phyloP scores from a whole-genome alignment of 2,888 invertebrate genomes.

The Cepaea hortensis region DNA sequence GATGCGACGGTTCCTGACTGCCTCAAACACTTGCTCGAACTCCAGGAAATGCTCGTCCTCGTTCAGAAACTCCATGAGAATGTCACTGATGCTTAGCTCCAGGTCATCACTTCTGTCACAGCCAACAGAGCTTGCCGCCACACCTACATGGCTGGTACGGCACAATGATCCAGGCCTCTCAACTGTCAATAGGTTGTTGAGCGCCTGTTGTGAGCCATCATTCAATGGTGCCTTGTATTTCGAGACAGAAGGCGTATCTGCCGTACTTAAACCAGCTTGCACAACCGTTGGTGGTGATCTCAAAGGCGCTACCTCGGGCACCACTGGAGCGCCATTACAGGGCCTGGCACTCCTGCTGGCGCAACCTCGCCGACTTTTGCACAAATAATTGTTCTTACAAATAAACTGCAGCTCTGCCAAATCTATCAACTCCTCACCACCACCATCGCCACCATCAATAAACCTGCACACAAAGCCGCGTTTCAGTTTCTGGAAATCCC shows the following conservation, averaged over 20 bases:
- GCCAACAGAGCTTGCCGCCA: background rate
- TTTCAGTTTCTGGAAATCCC: constrained; percentile 57
- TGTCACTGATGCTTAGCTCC: constrained; percentile 44
- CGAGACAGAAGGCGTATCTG: background rate
- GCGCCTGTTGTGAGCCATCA: constrained; percentile 26
- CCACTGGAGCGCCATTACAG: no score
- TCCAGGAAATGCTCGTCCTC: constrained; percentile 71
- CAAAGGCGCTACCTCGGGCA: background rate
- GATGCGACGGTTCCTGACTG: constrained; percentile 59
- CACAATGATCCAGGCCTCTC: no score
- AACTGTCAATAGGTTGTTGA: background rate
- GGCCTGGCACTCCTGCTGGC: background rate
- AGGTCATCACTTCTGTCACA: constrained; percentile 13
- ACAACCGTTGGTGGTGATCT: no score
- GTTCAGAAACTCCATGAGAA: constrained; percentile 69
- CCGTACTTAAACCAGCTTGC: background rate
- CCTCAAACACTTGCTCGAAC: constrained; percentile 70
- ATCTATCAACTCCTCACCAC: background rate
- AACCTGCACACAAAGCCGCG: background rate
- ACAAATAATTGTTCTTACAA: constrained; percentile 25
- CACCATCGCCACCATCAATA: background rate
- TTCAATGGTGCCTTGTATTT: background rate
- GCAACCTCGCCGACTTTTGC: constrained; percentile 17
- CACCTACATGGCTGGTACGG: constrained; percentile 1
- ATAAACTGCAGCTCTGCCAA: constrained; percentile 38